phyloP scores from a whole-genome alignment of 2,113 vertebrate species.

The Galbula dea region DNA sequence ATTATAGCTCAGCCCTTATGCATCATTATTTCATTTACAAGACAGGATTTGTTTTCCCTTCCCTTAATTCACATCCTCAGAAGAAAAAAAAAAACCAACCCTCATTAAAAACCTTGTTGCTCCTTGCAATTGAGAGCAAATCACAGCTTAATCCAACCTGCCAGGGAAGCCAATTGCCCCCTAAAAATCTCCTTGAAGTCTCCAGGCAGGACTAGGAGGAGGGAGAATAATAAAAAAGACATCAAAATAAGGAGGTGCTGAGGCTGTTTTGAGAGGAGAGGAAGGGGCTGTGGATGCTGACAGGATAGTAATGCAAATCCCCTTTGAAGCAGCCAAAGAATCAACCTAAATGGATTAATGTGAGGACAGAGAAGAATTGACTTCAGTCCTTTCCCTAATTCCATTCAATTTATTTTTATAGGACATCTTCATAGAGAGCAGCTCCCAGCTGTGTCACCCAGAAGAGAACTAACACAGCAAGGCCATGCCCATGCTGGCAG shows the following conservation, averaged over 20 bases:
- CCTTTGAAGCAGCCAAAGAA: constrained; percentile 15
- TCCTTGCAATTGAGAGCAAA: background rate
- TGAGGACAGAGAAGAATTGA: background rate
- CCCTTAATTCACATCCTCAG: background rate
- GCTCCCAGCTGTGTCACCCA: background rate
- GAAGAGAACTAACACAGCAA: background rate
- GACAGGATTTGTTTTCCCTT: background rate
- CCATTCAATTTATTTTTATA: constrained; percentile 1
- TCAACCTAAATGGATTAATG: background rate
- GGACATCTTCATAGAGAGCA: background rate
- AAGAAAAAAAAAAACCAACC: background rate
- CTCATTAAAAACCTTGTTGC: background rate
- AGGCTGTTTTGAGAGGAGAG: background rate
- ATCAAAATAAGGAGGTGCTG: background rate
- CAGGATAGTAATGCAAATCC: background rate
- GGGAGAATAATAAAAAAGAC: background rate
- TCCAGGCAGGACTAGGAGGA: background rate
- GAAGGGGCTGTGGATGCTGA: constrained; percentile 2
- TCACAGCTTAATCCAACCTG: background rate
- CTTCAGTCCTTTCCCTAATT: background rate
- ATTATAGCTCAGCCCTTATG: background rate
- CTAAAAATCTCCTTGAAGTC: constrained; percentile 21
- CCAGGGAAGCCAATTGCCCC: background rate
- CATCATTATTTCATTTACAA: constrained; percentile 32
- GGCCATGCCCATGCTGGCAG: background rate